Evolutionary conservation across 2,888 invertebrate genomes (phyloP), one percentile per base, ranked within the genome.

Genomic region (Ophion obscuratus): DNA sequence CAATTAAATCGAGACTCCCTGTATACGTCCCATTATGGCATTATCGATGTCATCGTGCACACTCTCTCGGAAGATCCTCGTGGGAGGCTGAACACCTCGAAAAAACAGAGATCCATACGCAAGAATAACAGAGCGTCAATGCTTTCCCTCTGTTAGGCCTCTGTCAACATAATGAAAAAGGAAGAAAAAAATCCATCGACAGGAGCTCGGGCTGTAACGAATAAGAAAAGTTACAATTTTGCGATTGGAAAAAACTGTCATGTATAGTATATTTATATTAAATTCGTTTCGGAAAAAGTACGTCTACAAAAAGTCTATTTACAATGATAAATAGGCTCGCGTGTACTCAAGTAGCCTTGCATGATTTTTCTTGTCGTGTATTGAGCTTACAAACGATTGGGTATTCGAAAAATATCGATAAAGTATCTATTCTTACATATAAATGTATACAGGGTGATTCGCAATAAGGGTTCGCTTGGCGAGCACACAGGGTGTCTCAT

Each of bases 21-120:
- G 53, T 53, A 53, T 53, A 53, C 14, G 53, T 53, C 53, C 53
- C 53, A 53, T 53, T 53, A 11, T 11, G 53, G 11, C 17, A 11
- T 53, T 53, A 87, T 87, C 88, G 79, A 79, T 81, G 78, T 75
- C 82, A 64, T 79, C 82, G 78, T 89, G 89, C 89, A 89, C 88
- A 87, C 88, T 89, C 90, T 90, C 91, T 85, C 90, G 89, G 90
- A 85, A 67, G 64, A 89, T 89, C 88, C 85, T 88, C 90, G 89
- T 90, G 90, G 87, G 91, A 91, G 88, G 89, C 87, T 87, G 87
- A 83, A 87, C 90, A 89, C 70, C 85, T 89, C 88, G 90, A 87
- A 84, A 92, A 90, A 70, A 92, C 92, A 93, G 88, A 91, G 92
- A 91, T 91, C 92, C 91, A 92, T 93, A 92, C 88, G 89, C 90